Evolutionary conservation across 2,113 vertebrate species (phyloP), one percentile per base, ranked within the genome.

Genomic region (Microcebus murinus): DNA sequence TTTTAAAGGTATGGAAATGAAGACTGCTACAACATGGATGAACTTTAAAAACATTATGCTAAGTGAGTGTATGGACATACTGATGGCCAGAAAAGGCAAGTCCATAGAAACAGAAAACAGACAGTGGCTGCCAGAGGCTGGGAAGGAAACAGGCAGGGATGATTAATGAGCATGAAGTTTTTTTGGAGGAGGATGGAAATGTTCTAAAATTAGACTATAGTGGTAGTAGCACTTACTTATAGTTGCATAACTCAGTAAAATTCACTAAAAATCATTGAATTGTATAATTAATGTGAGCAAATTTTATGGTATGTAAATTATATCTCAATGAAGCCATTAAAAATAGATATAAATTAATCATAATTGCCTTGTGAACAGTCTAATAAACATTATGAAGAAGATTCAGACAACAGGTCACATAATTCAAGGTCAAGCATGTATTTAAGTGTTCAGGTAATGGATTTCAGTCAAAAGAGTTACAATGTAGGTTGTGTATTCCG

Each of bases 1-100:
- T 59, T 84, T 81, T 77, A 42, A 31, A 0, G n/a, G 14, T 71
- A 52, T 68, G 86, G 80, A 96, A 95, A 50, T 36, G 73, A 79
- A 63, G 18, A 52, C 11, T 23, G 48, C 48, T 39, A 39, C 9
- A 48, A 70, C 20, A 55, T 15, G 7, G 55, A 31, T 36, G n/a
- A 57, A 73, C n/a, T 42, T 57, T 27, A 42, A 65, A 82, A 61
- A 61, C 3, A 27, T 1, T 13, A 4, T 34, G 27, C 31, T 18
- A 31, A 73, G 68, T 12, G 50, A 18, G 48, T 48, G 71, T 8
- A 20, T 48, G 1, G 14, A 57, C 39, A 42, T 6, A 4, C 34
- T 12, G 6, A 57, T 8, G 31, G n/a, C 17, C 82, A 73, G 45
- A 73, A 85, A 87, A n/a, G 31, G 71, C 2, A 23, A 39, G 55